phyloP scores from a whole-genome alignment of 2,113 vertebrate species.

The Cyphomyrus plagiostoma region DNA sequence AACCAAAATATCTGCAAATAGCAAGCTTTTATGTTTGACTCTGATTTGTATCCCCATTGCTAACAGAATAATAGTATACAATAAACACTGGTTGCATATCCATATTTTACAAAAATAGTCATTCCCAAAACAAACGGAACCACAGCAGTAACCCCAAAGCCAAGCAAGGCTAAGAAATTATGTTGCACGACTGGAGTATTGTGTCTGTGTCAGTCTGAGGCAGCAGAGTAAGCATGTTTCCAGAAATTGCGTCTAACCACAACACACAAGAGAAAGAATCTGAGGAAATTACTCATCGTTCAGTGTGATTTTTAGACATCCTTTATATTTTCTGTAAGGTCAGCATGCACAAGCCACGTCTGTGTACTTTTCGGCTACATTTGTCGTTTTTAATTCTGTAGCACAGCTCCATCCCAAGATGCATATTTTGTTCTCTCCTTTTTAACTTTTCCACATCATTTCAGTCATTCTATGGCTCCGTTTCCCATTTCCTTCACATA shows the following conservation, averaged over 20 bases:
- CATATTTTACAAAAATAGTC: conserved; percentile 6
- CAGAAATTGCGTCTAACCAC: not conserved
- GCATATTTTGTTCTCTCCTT: not conserved
- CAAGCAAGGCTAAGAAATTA: not conserved
- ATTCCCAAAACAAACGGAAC: not conserved
- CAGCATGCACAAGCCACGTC: not conserved
- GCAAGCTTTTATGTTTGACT: not conserved
- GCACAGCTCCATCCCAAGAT: not conserved
- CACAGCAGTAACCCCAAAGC: not conserved
- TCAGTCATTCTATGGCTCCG: not conserved
- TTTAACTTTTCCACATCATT: not conserved
- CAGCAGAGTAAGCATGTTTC: not conserved
- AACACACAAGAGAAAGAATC: not conserved
- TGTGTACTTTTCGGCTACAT: not conserved
- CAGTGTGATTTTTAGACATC: not conserved
- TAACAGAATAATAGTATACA: not conserved
- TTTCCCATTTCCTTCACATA: not conserved
- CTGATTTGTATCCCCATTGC: not conserved
- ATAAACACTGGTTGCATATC: not conserved
- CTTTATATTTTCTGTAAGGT: not conserved
- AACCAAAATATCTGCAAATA: not conserved
- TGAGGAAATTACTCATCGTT: conserved; percentile 1
- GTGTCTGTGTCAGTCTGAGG: not conserved
- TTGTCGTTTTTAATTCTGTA: not conserved
- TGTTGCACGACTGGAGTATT: no score